These are phyloP conservation scores for Ylistrum balloti DNA, from an alignment of 1,140 invertebrate genomes.

Conservation along the genomic window DNA sequence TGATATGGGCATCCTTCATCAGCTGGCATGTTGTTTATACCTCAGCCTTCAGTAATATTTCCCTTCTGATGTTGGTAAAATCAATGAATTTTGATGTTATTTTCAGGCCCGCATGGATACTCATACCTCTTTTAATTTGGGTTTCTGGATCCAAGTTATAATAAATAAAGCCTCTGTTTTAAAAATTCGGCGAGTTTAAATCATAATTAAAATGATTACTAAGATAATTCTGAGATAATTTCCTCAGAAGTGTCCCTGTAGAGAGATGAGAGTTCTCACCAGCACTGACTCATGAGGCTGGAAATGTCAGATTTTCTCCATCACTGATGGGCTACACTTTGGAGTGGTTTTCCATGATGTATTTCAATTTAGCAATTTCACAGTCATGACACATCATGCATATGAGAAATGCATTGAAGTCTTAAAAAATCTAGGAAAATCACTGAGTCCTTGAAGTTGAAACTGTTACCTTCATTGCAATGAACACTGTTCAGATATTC, in stretches of 20 bases:
- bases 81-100: background rate
- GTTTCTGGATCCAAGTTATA: background rate
- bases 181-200: background rate
- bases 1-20: background rate
- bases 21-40: background rate
- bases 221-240: background rate
- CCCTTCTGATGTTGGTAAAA: background rate
- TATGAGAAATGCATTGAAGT: background rate
- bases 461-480: too few species aligned
- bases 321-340: background rate
- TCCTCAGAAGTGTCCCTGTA: background rate
- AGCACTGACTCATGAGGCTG: background rate
- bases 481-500: too few species aligned
- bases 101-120: background rate
- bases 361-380: background rate
- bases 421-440: too few species aligned
- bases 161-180: background rate
- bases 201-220: background rate
- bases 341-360: background rate
- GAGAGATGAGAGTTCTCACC: background rate
- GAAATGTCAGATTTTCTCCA: background rate
- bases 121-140: too few species aligned
- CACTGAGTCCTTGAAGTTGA: too few species aligned
- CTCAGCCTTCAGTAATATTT: background rate
- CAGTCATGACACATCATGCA: slow-evolving; percentile 27